A percentile compares a stretch with the other conserved stretches of the same genome.
These are phyloP conservation scores for Vimba vimba DNA, from an alignment of 2,113 vertebrate species.

Conservation along the genomic window DNA sequence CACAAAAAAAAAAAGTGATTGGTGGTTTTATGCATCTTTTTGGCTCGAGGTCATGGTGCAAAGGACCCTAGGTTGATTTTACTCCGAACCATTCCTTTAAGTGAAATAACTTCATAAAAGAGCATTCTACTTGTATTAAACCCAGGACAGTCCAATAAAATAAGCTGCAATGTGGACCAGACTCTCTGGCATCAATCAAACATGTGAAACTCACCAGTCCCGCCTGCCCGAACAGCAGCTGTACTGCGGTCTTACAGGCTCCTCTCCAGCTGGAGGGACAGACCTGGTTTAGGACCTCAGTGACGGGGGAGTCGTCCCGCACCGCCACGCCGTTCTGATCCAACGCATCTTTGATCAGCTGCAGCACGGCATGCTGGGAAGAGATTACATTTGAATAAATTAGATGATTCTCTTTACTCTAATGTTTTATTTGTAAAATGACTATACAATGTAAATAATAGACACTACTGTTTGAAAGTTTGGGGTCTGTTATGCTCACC, in stretches of 20 bases:
- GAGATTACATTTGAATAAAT: background rate
- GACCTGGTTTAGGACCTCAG: constrained; percentile 96
- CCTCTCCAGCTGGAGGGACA: constrained; percentile 97
- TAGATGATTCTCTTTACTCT: background rate
- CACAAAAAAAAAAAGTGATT: background rate
- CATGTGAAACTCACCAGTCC: constrained; percentile 86
- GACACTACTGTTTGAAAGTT: too few relatives aligned
- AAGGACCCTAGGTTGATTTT: too few relatives aligned
- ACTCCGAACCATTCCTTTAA: too few relatives aligned
- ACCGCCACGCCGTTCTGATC: constrained; percentile 89
- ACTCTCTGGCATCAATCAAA: background rate
- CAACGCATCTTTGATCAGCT: constrained; percentile 92
- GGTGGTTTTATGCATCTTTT: background rate
- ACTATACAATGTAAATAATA: too few relatives aligned
- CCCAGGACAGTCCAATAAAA: too few relatives aligned
- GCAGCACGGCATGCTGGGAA: constrained; percentile 90
- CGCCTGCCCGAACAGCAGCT: constrained; percentile 95
- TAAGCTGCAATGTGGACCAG: background rate
- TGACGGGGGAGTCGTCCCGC: constrained; percentile 89
- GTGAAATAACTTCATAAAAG: too few relatives aligned
- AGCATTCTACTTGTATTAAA: too few relatives aligned
- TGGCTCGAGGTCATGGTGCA: too few relatives aligned
- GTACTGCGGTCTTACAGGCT: constrained; percentile 97
- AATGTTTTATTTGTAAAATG: background rate
- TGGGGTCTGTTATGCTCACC: background rate